A percentile compares a stretch with the other conserved stretches of the same genome.
Evolutionary conservation across 2,888 invertebrate genomes (phyloP).

Genomic region (Nasonia oneida): DNA sequence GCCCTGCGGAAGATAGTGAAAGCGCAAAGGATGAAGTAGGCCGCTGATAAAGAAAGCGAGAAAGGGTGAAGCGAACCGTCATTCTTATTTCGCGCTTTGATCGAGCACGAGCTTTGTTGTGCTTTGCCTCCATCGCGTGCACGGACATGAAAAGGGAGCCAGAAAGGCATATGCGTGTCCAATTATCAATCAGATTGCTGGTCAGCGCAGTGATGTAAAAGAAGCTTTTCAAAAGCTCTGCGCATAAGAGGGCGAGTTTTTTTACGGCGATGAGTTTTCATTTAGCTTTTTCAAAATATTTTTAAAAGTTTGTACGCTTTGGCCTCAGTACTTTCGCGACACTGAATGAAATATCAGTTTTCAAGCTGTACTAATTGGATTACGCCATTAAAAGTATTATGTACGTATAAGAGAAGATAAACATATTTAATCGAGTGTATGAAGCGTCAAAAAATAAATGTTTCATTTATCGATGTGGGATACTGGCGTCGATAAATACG

Average conservation of each 20-base stretch:
- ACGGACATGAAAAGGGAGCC: not conserved
- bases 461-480: too few species aligned
- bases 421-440: not conserved
- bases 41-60: not conserved
- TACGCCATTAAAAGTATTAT: not conserved
- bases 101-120: not conserved
- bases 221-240: slow-evolving; percentile 4
- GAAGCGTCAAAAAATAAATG: too few species aligned
- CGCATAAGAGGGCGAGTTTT: not conserved
- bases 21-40: not conserved
- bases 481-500: not conserved
- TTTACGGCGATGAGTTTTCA: not conserved
- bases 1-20: not conserved
- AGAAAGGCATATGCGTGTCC: not conserved
- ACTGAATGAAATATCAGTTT: not conserved
- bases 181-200: slow-evolving; percentile 1
- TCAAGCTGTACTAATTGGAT: not conserved
- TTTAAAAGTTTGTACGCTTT: too few species aligned
- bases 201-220: not conserved
- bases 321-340: not conserved
- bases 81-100: not conserved
- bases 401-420: not conserved
- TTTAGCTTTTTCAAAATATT: too few species aligned
- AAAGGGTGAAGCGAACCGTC: not conserved
- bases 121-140: not conserved